phyloP scores from a whole-genome alignment of 92 coral and sea anemone genomes.

The Plumapathes pennacea region DNA sequence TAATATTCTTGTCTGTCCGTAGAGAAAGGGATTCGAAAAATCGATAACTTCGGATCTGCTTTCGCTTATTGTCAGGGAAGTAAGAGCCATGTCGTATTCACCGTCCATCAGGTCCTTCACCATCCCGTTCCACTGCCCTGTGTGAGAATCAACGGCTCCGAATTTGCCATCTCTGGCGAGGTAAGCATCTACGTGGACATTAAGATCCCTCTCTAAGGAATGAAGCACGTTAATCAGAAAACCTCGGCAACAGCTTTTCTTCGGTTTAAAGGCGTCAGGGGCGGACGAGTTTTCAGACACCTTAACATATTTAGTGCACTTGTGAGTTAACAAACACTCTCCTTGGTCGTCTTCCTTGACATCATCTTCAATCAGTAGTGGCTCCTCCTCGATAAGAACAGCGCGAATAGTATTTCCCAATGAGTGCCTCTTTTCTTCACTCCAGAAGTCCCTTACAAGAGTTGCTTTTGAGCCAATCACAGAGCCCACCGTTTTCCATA shows the following conservation, averaged over 20 bases:
- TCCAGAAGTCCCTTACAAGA: constrained; percentile 53
- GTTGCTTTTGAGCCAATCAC: constrained; percentile 11
- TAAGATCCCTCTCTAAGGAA: constrained; percentile 47
- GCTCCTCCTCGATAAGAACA: constrained; percentile 60
- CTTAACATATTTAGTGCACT: constrained; percentile 35
- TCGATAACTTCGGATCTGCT: constrained; percentile 64
- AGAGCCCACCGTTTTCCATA: constrained; percentile 58
- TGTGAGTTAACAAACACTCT: constrained; percentile 49
- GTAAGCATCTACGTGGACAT: constrained; percentile 60
- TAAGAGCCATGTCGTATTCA: constrained; percentile 72
- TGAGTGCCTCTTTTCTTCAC: neutral
- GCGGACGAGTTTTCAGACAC: constrained; percentile 4
- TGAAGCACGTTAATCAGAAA: constrained; percentile 66
- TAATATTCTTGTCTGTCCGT: constrained; percentile 69
- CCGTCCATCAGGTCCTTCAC: constrained; percentile 65
- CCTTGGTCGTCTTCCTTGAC: constrained; percentile 25
- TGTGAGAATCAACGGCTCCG: constrained; percentile 57
- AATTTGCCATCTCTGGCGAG: constrained; percentile 67
- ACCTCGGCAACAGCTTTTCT: constrained; percentile 76
- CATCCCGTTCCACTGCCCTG: constrained; percentile 83
- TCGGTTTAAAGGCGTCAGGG: neutral
- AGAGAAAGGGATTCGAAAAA: constrained; percentile 71
- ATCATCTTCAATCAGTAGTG: constrained; percentile 42
- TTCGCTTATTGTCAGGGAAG: constrained; percentile 63
- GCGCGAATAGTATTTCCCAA: constrained; percentile 30